Evolutionary conservation across 30 jellyfish, hydroid and myxozoan genomes (phyloP).

Genomic region (Aurelia sp.): DNA sequence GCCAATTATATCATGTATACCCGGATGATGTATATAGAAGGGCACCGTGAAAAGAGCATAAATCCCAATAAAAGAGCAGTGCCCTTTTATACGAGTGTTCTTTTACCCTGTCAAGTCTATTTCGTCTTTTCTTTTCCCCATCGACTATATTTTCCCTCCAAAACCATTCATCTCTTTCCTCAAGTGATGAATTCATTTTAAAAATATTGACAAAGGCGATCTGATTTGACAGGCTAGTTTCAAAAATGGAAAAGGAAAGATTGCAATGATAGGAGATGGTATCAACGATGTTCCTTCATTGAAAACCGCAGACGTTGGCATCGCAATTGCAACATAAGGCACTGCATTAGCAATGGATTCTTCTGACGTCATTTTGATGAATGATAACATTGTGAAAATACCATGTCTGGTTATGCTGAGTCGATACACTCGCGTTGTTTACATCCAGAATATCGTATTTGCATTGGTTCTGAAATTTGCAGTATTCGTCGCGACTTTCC

Average conservation of each 20-base stretch:
- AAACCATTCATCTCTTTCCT: too few species aligned
- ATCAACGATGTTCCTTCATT: slow-evolving; percentile 75
- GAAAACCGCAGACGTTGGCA: slow-evolving; percentile 82
- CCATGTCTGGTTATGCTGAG: slow-evolving; percentile 31
- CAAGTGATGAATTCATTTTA: too few species aligned
- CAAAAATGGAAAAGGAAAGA: neutral
- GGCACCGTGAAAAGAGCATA: too few species aligned
- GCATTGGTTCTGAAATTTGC: slow-evolving; percentile 41
- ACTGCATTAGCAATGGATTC: slow-evolving; percentile 68
- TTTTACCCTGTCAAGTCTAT: too few species aligned
- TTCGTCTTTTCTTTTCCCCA: too few species aligned
- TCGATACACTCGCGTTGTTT: slow-evolving; percentile 35
- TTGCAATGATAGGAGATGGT: slow-evolving; percentile 83
- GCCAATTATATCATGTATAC: too few species aligned
- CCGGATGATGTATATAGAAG: too few species aligned
- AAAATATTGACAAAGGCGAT: too few species aligned
- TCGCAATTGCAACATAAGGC: slow-evolving; percentile 69
- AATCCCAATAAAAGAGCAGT: too few species aligned
- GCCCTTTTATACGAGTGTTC: too few species aligned
- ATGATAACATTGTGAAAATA: slow-evolving; percentile 57
- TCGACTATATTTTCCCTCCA: too few species aligned
- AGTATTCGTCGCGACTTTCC: slow-evolving; percentile 20
- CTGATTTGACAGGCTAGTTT: neutral
- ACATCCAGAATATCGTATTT: slow-evolving; percentile 57
- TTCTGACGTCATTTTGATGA: slow-evolving; percentile 72